These are phyloP conservation scores for Fistularia tabacaria DNA, from an alignment of 2,797 vertebrate species.

Conservation along the genomic window DNA sequence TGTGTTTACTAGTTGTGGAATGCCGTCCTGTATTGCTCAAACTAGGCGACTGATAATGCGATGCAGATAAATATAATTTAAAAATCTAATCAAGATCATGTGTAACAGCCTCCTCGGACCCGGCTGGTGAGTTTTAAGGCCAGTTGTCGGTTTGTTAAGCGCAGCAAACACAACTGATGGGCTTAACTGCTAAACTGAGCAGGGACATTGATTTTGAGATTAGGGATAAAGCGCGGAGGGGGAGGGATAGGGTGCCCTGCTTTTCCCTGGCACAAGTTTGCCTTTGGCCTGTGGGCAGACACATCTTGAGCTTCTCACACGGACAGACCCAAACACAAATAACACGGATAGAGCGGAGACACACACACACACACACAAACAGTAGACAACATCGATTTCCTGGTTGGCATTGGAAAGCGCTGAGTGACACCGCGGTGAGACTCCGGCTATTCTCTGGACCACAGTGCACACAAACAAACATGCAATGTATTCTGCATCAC, in stretches of 20 bases:
- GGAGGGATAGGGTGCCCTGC: slow-evolving; percentile 35
- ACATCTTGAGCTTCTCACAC: slow-evolving; percentile 6
- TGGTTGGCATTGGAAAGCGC: slow-evolving; percentile 61
- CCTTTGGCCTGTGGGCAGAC: slow-evolving; percentile 49
- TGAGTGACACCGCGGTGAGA: slow-evolving; percentile 54
- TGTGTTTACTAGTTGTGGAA: too few relatives aligned
- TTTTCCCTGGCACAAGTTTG: slow-evolving; percentile 47
- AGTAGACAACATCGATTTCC: slow-evolving; percentile 65
- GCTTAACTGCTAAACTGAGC: slow-evolving; percentile 44
- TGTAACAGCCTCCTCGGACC: slow-evolving; percentile 39
- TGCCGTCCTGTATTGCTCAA: slow-evolving; percentile 2
- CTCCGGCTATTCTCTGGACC: slow-evolving; percentile 44
- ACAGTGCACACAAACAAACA: slow-evolving; percentile 45
- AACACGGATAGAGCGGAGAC: neutral
- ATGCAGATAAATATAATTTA: slow-evolving; percentile 11
- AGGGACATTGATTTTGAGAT: slow-evolving; percentile 57
- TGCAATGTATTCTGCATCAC: slow-evolving; percentile 7
- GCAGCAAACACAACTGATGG: slow-evolving; percentile 36
- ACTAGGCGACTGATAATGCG: slow-evolving; percentile 13
- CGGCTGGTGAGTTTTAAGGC: slow-evolving; percentile 18
- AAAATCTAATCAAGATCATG: slow-evolving; percentile 18
- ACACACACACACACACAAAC: slow-evolving; percentile 24
- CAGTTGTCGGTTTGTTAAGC: slow-evolving; percentile 38
- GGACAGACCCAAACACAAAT: slow-evolving; percentile 16
- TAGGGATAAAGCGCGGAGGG: slow-evolving; percentile 28